Conservation (phyloP, 1,140 invertebrate species). For the Heliconius himera region DNA sequence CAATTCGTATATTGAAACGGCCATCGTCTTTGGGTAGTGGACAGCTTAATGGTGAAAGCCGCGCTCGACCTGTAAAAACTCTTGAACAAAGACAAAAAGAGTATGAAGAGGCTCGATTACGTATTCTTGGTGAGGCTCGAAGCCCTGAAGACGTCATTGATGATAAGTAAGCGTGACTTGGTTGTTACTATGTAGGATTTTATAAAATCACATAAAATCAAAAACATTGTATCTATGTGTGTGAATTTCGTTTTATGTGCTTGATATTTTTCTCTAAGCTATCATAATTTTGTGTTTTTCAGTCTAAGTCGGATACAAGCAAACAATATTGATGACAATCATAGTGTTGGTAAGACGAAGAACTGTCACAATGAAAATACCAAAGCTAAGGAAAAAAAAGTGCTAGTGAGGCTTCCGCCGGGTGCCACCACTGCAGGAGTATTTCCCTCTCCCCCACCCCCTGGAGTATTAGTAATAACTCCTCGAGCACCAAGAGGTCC, state of each 20-base stretch:
- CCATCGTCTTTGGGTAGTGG: constrained; percentile 79
- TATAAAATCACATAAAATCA: background rate
- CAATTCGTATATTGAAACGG: constrained; percentile 91
- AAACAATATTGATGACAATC: constrained; percentile 69
- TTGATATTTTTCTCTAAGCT: background rate
- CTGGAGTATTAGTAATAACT: constrained; percentile 78
- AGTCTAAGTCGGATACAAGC: constrained; percentile 70
- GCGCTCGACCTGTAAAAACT: constrained; percentile 89
- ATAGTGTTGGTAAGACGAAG: constrained; percentile 53
- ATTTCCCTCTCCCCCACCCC: constrained; percentile 73
- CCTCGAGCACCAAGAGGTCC: constrained; percentile 79
- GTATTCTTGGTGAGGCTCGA: constrained; percentile 91
- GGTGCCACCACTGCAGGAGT: constrained; percentile 58
- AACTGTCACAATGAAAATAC: constrained; percentile 60
- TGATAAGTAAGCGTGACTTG: constrained; percentile 81
- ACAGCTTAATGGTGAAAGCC: constrained; percentile 83
- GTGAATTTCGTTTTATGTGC: background rate
- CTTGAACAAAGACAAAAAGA: constrained; percentile 93
- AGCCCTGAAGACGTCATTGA: constrained; percentile 87
- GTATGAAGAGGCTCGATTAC: constrained; percentile 91
- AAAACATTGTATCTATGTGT: background rate
- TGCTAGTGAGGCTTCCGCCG: constrained; percentile 60
- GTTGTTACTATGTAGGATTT: background rate
- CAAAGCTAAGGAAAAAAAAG: constrained; percentile 71
- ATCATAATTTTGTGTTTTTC: constrained; percentile 43